Base-by-base conservation (phyloP, 2,888 invertebrate species). In the Podabrus alpinus region DNA sequence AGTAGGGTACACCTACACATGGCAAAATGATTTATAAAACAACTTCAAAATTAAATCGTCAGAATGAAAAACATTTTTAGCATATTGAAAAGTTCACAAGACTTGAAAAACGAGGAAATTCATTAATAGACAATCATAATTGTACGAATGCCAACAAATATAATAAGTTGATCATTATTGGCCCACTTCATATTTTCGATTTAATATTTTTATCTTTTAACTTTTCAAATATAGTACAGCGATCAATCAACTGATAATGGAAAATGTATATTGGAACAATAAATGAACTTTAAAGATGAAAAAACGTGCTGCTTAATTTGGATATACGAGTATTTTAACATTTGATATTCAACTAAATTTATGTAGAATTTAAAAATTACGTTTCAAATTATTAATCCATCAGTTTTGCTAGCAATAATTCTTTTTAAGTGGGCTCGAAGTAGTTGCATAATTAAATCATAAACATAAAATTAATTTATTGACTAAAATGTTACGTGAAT, bases 231-330 rank as follows among this genome's bases (percentile, higher is more conserved):
- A 59, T 66, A 62, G 66, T 45, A 25, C 66, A 17, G 66, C 59
- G 66, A 71, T 71, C 71, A 66, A 71, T 71, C 71, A 71, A 62
- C 29, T 66, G 66, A 59, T 71, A 71, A 71, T 71, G 16, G 9
- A 62, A 17, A 62, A 16, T 19, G 62, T 17, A 62, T 62, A 62
- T 45, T 45, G 45, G 45, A 45, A 45, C 45, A 45, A 45, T 45
- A 45, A 45, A n/a, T 45, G 29, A 13, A 45, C 29, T 9, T 45
- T 45, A n/a, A 45, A 45, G n/a, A n/a, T 45, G 45, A n/a, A n/a
- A 45, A 24, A 45, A n/a, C n/a, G n/a, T 45, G 45, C n/a, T n/a
- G 7, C 13, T n/a, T 45, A 45, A 45, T 45, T 45, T 45, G 7
- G 7, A 45, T 45, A 45, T 45, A n/a, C 29, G 29, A 29, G 29